phyloP scores from a whole-genome alignment of 1,140 invertebrate species.

The Magallana ariakensis region DNA sequence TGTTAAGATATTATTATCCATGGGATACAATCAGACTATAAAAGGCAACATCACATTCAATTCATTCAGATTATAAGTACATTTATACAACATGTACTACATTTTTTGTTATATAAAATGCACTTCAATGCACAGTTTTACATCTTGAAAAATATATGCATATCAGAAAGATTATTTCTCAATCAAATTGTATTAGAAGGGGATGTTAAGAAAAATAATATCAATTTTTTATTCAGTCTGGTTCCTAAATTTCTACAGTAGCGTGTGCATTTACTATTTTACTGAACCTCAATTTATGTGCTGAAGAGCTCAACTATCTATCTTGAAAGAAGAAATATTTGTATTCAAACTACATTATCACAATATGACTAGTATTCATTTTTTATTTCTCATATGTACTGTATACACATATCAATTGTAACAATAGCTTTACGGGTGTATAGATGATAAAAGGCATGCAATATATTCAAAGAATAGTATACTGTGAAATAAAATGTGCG shows the following conservation, averaged over 20 bases:
- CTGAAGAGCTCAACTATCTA: background rate
- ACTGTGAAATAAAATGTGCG: slow-evolving; percentile 2
- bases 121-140: too few species aligned
- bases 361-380: background rate
- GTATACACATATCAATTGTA: background rate
- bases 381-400: background rate
- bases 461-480: slow-evolving; percentile 1
- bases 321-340: background rate
- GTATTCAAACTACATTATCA: background rate
- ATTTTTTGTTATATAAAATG: too few species aligned
- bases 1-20: background rate
- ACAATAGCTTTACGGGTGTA: background rate
- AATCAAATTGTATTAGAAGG: too few species aligned
- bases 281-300: background rate
- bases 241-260: too few species aligned
- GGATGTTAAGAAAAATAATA: too few species aligned
- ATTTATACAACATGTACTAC: too few species aligned
- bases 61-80: background rate
- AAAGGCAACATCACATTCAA: background rate
- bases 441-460: slow-evolving; percentile 11
- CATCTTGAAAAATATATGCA: too few species aligned
- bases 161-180: too few species aligned
- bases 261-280: too few species aligned
- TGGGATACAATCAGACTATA: background rate
- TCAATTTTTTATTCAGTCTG: too few species aligned